These are phyloP conservation scores for Biston betularia DNA, from an alignment of 2,888 invertebrate genomes.

Conservation along the genomic window DNA sequence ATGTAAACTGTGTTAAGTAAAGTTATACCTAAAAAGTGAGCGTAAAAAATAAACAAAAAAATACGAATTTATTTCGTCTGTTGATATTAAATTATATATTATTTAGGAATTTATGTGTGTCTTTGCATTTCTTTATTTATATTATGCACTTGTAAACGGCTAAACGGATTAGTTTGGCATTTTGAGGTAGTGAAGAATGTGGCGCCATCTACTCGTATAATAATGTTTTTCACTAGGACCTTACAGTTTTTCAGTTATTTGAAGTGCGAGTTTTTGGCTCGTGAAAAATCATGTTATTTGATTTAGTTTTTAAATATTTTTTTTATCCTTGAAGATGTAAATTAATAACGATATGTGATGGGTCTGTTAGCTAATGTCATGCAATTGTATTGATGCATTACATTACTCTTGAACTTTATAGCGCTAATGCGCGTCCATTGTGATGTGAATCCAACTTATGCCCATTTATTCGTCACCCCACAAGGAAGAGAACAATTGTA, in stretches of 20 bases:
- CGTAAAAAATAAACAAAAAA: slow-evolving; percentile 48
- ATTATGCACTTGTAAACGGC: background rate
- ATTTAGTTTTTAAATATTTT: too few species aligned
- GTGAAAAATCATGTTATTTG: too few species aligned
- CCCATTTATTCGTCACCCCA: slow-evolving; percentile 62
- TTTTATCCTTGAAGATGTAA: too few species aligned
- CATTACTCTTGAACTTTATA: too few species aligned
- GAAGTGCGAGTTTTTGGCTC: too few species aligned
- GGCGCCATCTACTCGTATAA: background rate
- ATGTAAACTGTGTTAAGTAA: slow-evolving; percentile 19
- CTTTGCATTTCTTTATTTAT: slow-evolving; percentile 7
- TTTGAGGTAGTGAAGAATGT: background rate
- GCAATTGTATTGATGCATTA: too few species aligned
- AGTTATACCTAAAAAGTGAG: slow-evolving; percentile 38
- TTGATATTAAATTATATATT: slow-evolving; percentile 72
- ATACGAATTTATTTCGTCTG: slow-evolving; percentile 76
- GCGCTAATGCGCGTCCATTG: background rate
- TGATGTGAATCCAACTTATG: background rate
- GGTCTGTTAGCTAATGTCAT: too few species aligned
- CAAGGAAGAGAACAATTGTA: slow-evolving; percentile 71
- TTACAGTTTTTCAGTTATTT: too few species aligned
- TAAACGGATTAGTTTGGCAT: background rate
- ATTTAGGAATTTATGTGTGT: slow-evolving; percentile 51
- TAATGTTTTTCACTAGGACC: too few species aligned
- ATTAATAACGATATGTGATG: too few species aligned